Evolutionary conservation across 2,113 vertebrate species (phyloP).

Genomic region (Cebidichthys violaceus): DNA sequence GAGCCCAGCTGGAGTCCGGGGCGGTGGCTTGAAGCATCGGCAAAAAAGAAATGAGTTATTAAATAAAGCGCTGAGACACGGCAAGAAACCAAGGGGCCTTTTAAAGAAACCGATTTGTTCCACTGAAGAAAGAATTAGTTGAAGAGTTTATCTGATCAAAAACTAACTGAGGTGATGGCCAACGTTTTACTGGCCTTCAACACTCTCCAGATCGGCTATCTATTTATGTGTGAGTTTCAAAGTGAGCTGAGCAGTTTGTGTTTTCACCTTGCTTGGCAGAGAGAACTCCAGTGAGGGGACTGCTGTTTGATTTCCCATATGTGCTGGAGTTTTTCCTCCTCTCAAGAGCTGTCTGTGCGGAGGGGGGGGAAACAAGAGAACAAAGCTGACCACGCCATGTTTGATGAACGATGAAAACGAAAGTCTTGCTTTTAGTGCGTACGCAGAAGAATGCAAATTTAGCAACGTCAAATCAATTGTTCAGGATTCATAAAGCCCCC

Average conservation of each 20-base stretch:
- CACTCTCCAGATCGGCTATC: background rate
- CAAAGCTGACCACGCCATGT: background rate
- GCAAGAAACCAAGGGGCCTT: constrained; percentile 12
- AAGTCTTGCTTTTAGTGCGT: background rate
- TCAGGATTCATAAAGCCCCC: background rate
- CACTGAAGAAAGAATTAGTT: background rate
- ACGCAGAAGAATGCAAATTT: background rate
- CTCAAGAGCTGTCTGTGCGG: constrained; percentile 90
- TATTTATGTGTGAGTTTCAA: constrained; percentile 15
- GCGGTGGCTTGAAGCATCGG: constrained; percentile 38
- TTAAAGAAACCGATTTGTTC: background rate
- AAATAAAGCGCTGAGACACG: constrained; percentile 48
- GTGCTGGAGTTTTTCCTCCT: constrained; percentile 90
- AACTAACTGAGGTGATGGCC: background rate
- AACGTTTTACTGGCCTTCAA: background rate
- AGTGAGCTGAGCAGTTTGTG: constrained; percentile 20
- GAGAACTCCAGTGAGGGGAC: constrained; percentile 92
- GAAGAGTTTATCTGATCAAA: constrained; percentile 8
- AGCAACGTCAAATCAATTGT: background rate
- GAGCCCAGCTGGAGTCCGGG: constrained; percentile 67
- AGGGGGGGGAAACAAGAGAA: constrained; percentile 1
- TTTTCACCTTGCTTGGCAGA: constrained; percentile 95
- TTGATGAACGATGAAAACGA: background rate
- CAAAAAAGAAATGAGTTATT: constrained; percentile 27
- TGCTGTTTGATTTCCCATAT: constrained; percentile 87